These are phyloP conservation scores for Darevskia mixta DNA, from an alignment of 2,797 vertebrate species.

Conservation along the genomic window DNA sequence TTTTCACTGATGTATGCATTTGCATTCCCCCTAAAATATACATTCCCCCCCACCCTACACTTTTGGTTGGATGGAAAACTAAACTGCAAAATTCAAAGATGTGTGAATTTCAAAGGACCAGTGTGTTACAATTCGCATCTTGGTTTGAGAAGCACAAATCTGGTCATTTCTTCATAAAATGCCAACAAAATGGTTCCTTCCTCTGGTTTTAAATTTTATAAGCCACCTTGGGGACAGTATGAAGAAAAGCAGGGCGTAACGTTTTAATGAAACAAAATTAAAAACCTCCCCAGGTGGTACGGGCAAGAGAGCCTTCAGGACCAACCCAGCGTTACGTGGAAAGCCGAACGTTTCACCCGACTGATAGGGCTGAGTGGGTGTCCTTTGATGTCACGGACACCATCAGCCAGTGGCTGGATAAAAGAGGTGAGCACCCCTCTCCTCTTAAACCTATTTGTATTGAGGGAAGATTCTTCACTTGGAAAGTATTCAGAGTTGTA, in stretches of 20 bases:
- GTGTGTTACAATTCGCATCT: no score
- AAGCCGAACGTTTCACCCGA: constrained; percentile 85
- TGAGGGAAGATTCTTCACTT: not conserved
- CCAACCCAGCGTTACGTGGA: constrained; percentile 86
- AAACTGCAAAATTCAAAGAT: no score
- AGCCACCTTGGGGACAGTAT: not conserved
- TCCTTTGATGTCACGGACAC: constrained; percentile 88
- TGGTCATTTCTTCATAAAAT: no score
- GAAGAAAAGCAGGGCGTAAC: not conserved
- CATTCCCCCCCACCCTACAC: no score
- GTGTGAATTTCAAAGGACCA: no score
- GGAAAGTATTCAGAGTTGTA: not conserved
- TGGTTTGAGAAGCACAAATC: no score
- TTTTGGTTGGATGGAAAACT: no score
- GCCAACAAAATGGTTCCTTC: not conserved
- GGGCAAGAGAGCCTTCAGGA: constrained; percentile 60
- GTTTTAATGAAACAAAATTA: not conserved
- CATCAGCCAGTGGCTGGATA: constrained; percentile 86
- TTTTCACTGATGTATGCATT: no score
- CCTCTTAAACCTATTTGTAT: not conserved
- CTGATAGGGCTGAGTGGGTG: constrained; percentile 84
- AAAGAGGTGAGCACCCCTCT: constrained; percentile 76
- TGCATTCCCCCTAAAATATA: no score
- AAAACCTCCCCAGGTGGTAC: constrained; percentile 40
- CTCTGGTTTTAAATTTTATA: not conserved